Percentiles rank a stretch among this genome's conserved stretches.
These are phyloP conservation scores for Augochlorella aurata DNA, from an alignment of 2,888 invertebrate genomes.

Conservation along the genomic window DNA sequence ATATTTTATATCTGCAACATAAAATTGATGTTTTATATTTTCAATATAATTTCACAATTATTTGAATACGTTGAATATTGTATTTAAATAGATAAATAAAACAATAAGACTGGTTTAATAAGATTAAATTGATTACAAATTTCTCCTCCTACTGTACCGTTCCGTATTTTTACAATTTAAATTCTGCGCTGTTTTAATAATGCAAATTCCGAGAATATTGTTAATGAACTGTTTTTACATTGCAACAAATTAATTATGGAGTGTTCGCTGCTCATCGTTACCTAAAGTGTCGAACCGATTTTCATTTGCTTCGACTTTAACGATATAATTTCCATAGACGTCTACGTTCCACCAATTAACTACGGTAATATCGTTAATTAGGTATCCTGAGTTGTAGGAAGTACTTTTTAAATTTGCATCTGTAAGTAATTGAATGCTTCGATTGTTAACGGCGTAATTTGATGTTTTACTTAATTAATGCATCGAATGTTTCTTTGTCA, in stretches of 20 bases:
- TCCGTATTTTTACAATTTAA: no score
- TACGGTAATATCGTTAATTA: not conserved
- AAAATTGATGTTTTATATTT: no score
- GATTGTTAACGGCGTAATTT: not conserved
- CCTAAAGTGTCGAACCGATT: not conserved
- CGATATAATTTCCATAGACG: not conserved
- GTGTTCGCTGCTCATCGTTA: not conserved
- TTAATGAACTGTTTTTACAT: not conserved
- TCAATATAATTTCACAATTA: no score
- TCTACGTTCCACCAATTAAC: not conserved
- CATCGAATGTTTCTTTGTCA: not conserved
- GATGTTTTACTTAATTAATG: not conserved
- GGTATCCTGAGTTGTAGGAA: not conserved
- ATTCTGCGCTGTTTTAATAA: no score
- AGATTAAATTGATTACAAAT: no score
- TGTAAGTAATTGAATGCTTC: not conserved
- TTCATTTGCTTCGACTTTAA: not conserved
- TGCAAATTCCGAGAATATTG: no score
- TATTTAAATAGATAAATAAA: no score
- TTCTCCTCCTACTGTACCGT: no score
- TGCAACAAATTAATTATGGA: not conserved
- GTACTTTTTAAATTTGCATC: not conserved
- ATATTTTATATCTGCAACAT: no score
- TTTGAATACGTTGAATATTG: no score
- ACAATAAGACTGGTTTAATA: no score